Base-by-base conservation (phyloP, 2,113 vertebrate genomes). In the Rhizomys pruinosus region DNA sequence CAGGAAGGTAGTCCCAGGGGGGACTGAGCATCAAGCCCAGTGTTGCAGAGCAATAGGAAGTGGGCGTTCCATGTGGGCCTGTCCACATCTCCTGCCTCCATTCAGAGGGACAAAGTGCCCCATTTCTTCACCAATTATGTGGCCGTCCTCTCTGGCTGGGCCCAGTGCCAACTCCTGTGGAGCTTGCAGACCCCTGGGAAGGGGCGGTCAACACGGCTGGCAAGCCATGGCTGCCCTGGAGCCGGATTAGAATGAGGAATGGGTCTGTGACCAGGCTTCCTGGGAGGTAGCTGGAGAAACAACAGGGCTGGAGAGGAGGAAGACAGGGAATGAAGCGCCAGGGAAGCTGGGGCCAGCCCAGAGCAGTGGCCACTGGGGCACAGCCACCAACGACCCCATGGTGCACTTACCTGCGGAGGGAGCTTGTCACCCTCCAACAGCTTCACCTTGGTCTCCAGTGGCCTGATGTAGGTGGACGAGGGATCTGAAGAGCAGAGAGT, bases 361-460 rank as follows among this genome's bases (percentile, higher is more conserved):
- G 29, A 22, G 34, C 34, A n/a, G n/a, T 0, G 0, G 37, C 6
- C 32, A 20, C 5, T 7, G 34, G 66, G 34, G 47, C 55, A 57
- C 23, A 57, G 16, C 3, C n/a, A 22, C 73, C 73, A 37, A 34
- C 3, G 0, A 15, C 37, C 79, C 27, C 0, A 1, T 32, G 0
- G 29, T 15, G 0, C 2, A 12, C 97, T 96, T 98, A 99, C 99
- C 99, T 99, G 99, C 34, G 98, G 98, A 63, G 99, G 98, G 59
- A 99, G 98, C 96, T 99, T 99, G 94, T 99, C 99, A 64, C 99
- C 99, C 96, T 99, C 99, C 96, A 99, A 98, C 91, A 99, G 98
- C 93, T 99, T 99, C 97, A 99, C 99, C 98, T 99, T 99, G 84
- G 98, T 99, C 98, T 99, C 99, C 97, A 99, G 98, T 97, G 99